Evolutionary conservation across 2,113 vertebrate genomes (phyloP).

Genomic region (Cnemophilus loriae): DNA sequence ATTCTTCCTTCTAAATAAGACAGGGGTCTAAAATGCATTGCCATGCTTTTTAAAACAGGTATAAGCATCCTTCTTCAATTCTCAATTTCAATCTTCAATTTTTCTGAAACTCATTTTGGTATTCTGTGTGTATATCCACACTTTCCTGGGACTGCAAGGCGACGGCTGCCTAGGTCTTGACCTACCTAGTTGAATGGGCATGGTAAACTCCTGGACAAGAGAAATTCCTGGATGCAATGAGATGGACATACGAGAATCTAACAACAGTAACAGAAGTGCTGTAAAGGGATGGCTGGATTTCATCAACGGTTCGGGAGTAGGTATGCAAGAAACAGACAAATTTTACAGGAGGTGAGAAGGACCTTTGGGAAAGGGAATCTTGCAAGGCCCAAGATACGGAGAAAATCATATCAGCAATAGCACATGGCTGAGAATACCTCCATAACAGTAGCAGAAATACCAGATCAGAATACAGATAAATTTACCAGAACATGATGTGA

Average conservation of each 20-base stretch:
- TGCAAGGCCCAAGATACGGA: neutral
- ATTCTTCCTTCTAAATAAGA: neutral
- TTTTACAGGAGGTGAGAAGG: neutral
- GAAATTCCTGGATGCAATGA: neutral
- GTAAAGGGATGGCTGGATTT: neutral
- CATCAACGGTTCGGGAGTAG: neutral
- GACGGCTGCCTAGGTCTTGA: neutral
- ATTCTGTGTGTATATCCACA: neutral
- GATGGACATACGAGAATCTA: neutral
- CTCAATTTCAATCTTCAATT: too few relatives aligned
- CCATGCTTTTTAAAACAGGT: neutral
- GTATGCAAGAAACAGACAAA: neutral
- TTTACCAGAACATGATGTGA: neutral
- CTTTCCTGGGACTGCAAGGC: neutral
- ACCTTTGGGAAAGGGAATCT: neutral
- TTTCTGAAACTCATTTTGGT: neutral
- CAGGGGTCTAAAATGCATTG: neutral
- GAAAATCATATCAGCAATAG: neutral
- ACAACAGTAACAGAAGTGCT: rapidly evolving
- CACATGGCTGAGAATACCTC: neutral
- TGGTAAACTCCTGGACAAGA: neutral
- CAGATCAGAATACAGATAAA: neutral
- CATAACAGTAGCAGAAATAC: neutral
- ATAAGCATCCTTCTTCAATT: neutral
- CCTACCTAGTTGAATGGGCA: neutral